Conservation (phyloP, 2,888 invertebrate species). For the Ichneumoninae sp. region DNA sequence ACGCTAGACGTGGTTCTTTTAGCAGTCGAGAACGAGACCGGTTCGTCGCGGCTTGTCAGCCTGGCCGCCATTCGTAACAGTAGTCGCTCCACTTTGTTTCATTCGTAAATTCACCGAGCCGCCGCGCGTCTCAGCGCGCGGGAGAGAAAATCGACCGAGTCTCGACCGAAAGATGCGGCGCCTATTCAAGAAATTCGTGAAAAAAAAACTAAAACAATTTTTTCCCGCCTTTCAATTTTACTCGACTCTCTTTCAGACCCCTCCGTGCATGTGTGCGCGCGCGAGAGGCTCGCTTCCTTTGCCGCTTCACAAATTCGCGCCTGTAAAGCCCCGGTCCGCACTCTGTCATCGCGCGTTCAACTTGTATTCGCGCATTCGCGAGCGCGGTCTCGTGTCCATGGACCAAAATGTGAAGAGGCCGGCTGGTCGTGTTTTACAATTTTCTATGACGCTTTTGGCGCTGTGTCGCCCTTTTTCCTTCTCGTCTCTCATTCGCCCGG, state of each 20-base stretch:
- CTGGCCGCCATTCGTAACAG: slow-evolving; percentile 4
- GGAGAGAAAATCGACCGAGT: slow-evolving; percentile 17
- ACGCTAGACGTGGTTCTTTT: slow-evolving; percentile 23
- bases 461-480: not conserved
- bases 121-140: not conserved
- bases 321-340: slow-evolving; percentile 12
- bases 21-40: slow-evolving; percentile 1
- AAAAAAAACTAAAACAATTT: slow-evolving; percentile 31
- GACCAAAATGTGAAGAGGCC: slow-evolving; percentile 21
- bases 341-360: slow-evolving; percentile 20
- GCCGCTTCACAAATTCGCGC: slow-evolving; percentile 11
- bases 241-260: not conserved
- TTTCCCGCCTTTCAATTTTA: slow-evolving; percentile 37
- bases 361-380: not conserved
- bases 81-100: slow-evolving; percentile 6
- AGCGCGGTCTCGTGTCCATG: slow-evolving; percentile 9
- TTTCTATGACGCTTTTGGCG: slow-evolving; percentile 32
- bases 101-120: not conserved
- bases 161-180: slow-evolving; percentile 16
- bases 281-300: not conserved
- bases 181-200: slow-evolving; percentile 31
- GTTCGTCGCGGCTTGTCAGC: slow-evolving; percentile 3
- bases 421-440: slow-evolving; percentile 12
- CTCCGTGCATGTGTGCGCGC: not conserved
- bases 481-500: not conserved